A percentile compares a stretch with the other conserved stretches of the same genome.
These are phyloP conservation scores for Macrosoma leucophasiata DNA, from an alignment of 2,888 invertebrate species.

Conservation along the genomic window DNA sequence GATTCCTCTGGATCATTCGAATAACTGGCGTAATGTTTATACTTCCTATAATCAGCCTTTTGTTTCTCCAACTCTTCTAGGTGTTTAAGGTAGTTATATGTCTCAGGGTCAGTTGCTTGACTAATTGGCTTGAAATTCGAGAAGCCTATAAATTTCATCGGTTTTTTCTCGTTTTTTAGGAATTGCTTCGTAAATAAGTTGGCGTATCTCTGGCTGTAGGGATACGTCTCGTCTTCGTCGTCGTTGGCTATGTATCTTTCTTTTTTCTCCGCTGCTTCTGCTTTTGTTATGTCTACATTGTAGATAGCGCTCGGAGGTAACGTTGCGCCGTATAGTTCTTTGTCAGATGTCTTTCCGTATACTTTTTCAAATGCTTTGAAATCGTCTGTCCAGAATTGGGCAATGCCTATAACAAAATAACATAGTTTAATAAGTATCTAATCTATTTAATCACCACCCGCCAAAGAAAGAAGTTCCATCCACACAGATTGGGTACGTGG, in stretches of 20 bases:
- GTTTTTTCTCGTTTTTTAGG: conserved; percentile 27
- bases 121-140: conserved; percentile 51
- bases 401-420: conserved; percentile 41
- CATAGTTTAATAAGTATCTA: no score
- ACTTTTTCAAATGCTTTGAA: conserved; percentile 59
- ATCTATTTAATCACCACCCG: no score
- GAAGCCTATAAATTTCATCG: conserved; percentile 42
- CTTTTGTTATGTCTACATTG: conserved; percentile 27
- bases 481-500: no score
- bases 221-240: conserved; percentile 30
- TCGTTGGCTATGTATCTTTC: conserved; percentile 32
- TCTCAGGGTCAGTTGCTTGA: conserved; percentile 49
- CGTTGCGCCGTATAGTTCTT: conserved; percentile 48
- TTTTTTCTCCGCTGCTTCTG: conserved; percentile 45
- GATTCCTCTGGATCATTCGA: conserved; percentile 26
- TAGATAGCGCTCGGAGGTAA: conserved; percentile 41
- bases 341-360: conserved; percentile 64
- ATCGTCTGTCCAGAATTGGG: conserved; percentile 63
- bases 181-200: conserved; percentile 31
- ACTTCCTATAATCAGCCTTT: conserved; percentile 30
- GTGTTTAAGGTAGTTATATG: conserved; percentile 53
- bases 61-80: conserved; percentile 40
- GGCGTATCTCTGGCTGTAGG: conserved; percentile 39
- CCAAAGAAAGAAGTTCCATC: no score
- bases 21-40: conserved; percentile 39